Evolutionary conservation across 2,113 vertebrate genomes (phyloP).

Genomic region (Hylia prasina): DNA sequence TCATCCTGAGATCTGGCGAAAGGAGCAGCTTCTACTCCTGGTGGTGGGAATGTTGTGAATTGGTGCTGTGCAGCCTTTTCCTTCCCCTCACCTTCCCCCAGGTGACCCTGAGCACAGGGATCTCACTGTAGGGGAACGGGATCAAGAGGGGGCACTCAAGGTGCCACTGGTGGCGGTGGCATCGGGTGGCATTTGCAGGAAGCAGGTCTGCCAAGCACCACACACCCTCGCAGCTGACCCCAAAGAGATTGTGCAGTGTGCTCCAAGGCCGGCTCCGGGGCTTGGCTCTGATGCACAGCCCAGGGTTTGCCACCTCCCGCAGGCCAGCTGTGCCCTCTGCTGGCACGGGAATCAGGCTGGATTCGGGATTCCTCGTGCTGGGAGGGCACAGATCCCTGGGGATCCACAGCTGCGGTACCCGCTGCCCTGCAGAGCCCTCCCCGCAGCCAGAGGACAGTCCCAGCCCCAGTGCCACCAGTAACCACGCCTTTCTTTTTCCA

Average conservation of each 20-base stretch:
- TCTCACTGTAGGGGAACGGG: not conserved
- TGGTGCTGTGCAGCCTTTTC: not conserved
- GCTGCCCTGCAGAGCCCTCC: not conserved
- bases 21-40: not conserved
- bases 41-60: not conserved
- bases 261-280: fast-evolving
- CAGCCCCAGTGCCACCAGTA: not conserved
- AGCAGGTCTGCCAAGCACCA: not conserved
- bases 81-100: not conserved
- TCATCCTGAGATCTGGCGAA: not conserved
- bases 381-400: not conserved
- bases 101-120: not conserved
- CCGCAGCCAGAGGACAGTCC: not conserved
- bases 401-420: fast-evolving
- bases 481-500: too few species aligned
- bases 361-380: fast-evolving
- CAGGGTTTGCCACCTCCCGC: not conserved
- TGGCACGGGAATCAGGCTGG: not conserved
- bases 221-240: not conserved
- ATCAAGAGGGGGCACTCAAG: not conserved
- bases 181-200: not conserved
- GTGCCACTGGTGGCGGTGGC: not conserved
- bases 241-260: not conserved
- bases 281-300: not conserved
- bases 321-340: not conserved